Conservation (phyloP, 2,797 vertebrate genomes). For the Sebastes dallii region DNA sequence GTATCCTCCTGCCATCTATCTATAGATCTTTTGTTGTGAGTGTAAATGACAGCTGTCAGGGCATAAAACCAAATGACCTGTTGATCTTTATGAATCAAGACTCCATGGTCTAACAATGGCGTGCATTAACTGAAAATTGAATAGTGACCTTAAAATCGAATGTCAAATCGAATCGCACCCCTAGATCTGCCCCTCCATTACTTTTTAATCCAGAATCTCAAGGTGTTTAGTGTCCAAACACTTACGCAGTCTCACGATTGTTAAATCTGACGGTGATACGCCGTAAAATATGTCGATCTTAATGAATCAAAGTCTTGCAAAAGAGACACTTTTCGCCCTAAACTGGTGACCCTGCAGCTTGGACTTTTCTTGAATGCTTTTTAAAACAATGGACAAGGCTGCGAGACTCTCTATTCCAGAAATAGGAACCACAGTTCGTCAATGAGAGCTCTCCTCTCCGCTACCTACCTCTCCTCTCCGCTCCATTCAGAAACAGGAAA, state of each 20-base stretch:
- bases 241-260: background rate
- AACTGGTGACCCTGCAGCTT: slow-evolving; percentile 13
- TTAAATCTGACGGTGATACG: background rate
- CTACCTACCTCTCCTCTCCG: slow-evolving; percentile 44
- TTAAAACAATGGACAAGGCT: slow-evolving; percentile 49
- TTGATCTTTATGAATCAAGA: no score
- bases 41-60: no score
- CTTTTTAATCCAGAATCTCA: background rate
- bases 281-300: background rate
- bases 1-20: no score
- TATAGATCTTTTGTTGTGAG: no score
- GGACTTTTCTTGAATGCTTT: slow-evolving; percentile 33
- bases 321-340: background rate
- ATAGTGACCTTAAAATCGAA: no score
- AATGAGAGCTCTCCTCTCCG: slow-evolving; percentile 43
- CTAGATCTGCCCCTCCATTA: background rate
- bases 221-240: background rate
- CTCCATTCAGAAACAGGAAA: slow-evolving; percentile 81
- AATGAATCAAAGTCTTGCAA: background rate
- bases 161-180: no score
- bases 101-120: no score
- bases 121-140: no score
- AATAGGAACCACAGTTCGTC: slow-evolving; percentile 64
- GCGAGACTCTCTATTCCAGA: slow-evolving; percentile 37
- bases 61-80: no score